Evolutionary conservation across 2,888 invertebrate genomes (phyloP).

Genomic region (Sepioteuthis lessoniana): DNA sequence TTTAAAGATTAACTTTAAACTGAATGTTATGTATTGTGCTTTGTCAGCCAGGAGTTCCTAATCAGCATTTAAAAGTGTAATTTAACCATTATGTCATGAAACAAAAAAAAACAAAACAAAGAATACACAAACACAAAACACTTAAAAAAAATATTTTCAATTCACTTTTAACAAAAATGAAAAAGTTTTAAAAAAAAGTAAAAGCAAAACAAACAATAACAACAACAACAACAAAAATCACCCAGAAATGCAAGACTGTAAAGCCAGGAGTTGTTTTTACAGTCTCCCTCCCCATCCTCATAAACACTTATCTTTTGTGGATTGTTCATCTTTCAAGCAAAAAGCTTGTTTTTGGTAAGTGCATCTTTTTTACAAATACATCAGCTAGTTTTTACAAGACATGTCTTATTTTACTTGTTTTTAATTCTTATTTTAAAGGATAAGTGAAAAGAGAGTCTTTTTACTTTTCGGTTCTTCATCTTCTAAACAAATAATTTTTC

Average conservation of each 20-base stretch:
- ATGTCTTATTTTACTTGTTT: not conserved
- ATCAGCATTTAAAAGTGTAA: too few species aligned
- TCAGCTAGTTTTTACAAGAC: constrained; percentile 5
- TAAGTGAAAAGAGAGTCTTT: not conserved
- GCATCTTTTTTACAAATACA: constrained; percentile 24
- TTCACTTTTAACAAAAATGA: too few species aligned
- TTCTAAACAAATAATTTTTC: not conserved
- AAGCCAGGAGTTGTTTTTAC: not conserved
- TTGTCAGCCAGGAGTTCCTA: too few species aligned
- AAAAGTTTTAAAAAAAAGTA: too few species aligned
- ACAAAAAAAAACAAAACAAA: too few species aligned
- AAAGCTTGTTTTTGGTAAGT: not conserved
- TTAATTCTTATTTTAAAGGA: not conserved
- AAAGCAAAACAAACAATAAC: too few species aligned
- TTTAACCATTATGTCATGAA: too few species aligned
- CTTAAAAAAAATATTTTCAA: too few species aligned
- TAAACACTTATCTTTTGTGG: not conserved
- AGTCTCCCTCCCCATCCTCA: not conserved
- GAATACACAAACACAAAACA: too few species aligned
- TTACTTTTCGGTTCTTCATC: not conserved
- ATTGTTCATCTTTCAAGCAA: constrained; percentile 11
- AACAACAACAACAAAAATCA: not conserved
- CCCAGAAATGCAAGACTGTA: not conserved
- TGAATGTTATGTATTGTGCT: too few species aligned
- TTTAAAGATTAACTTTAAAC: too few species aligned